These are phyloP conservation scores for Stenopsyche tienmushanensis DNA, from an alignment of 1,140 invertebrate genomes.

Conservation along the genomic window DNA sequence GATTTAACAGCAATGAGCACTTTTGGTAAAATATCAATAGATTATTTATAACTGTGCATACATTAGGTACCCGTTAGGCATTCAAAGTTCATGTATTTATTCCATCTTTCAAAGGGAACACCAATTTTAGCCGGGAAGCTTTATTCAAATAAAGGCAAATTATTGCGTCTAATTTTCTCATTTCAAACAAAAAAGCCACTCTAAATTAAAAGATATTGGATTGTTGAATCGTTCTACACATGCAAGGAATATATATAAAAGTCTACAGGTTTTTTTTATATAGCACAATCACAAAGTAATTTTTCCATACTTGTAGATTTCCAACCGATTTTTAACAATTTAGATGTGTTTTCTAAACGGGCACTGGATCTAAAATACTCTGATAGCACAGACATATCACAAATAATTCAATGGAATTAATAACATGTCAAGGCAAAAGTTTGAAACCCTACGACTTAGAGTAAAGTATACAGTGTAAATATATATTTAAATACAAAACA, in stretches of 20 bases:
- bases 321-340: constrained; percentile 14
- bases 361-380: constrained; percentile 28
- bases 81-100: constrained; percentile 10
- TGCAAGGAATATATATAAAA: constrained; percentile 32
- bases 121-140: constrained; percentile 1
- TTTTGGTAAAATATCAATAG: constrained; percentile 59
- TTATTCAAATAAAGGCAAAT: constrained; percentile 29
- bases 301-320: constrained; percentile 8
- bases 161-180: constrained; percentile 21
- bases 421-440: constrained; percentile 39
- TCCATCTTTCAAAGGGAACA: constrained; percentile 17
- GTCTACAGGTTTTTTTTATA: constrained; percentile 21
- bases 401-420: constrained; percentile 36
- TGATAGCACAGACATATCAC: constrained; percentile 39
- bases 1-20: constrained; percentile 62
- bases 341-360: constrained; percentile 24
- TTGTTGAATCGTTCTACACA: constrained; percentile 22
- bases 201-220: constrained; percentile 29
- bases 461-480: constrained; percentile 37
- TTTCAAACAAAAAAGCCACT: constrained; percentile 21
- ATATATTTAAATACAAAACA: constrained; percentile 32
- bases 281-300: constrained; percentile 35
- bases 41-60: constrained; percentile 41
- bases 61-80: constrained; percentile 30
- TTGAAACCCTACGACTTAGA: constrained; percentile 35